Conservation (phyloP, 2,888 invertebrate species). For the Mellilla xanthometata region DNA sequence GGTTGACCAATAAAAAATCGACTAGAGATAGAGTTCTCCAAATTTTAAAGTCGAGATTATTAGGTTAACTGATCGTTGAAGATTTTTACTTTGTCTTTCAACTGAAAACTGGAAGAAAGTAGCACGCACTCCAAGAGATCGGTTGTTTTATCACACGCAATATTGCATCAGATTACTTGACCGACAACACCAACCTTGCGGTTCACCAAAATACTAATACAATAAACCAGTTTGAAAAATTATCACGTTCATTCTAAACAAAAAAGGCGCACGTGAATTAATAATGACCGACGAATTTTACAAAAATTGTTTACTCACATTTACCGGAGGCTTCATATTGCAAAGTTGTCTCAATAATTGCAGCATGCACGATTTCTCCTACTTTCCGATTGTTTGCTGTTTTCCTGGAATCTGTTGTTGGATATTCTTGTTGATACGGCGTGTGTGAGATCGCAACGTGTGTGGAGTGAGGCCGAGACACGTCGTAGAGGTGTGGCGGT, state of each 20-base stretch:
- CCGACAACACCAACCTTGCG: background rate
- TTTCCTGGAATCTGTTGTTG: conserved; percentile 9
- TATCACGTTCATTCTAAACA: background rate
- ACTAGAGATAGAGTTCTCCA: too few species aligned
- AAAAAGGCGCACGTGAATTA: conserved; percentile 3
- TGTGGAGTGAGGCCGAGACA: conserved; percentile 55
- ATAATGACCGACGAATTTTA: background rate
- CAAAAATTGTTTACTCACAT: conserved; percentile 51
- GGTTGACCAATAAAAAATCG: too few species aligned
- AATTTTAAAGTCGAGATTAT: too few species aligned
- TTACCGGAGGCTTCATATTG: conserved; percentile 76
- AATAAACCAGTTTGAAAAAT: conserved; percentile 5
- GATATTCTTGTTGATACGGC: too few species aligned
- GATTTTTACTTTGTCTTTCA: too few species aligned
- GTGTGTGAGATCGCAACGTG: conserved; percentile 43
- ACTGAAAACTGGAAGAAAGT: too few species aligned
- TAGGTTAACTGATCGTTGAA: too few species aligned
- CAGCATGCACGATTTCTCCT: conserved; percentile 48
- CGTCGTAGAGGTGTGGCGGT: conserved; percentile 49
- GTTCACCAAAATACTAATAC: background rate
- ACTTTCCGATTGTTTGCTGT: background rate
- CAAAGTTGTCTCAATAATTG: conserved; percentile 57
- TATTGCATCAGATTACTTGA: conserved; percentile 2
- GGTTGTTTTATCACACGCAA: background rate
- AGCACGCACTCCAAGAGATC: background rate